Conservation (phyloP, 2,113 vertebrate genomes). For the Grus americana region DNA sequence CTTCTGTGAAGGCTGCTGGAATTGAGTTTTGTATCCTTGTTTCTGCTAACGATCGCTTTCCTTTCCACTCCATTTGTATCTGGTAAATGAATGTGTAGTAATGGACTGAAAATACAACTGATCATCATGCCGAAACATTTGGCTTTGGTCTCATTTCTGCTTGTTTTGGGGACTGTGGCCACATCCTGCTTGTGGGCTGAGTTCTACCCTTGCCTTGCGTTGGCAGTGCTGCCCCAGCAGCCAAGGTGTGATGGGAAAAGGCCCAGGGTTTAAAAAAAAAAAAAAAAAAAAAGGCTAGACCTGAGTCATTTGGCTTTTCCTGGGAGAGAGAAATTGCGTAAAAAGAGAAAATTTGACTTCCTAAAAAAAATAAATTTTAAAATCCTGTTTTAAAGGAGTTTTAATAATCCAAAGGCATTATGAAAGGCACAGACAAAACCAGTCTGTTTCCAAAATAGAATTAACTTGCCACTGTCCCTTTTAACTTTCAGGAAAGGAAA, state of each 20-base stretch:
- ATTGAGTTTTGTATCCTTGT: constrained; percentile 3
- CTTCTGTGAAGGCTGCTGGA: constrained; percentile 68
- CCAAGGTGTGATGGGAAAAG: not conserved
- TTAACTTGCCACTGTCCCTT: not conserved
- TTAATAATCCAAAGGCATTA: not conserved
- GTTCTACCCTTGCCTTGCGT: not conserved
- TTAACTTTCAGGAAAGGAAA: constrained; percentile 16
- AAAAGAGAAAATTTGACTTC: not conserved
- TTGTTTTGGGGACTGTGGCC: not conserved
- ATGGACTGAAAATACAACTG: constrained; percentile 53
- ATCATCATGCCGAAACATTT: not conserved
- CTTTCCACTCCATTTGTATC: not conserved
- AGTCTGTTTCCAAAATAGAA: not conserved
- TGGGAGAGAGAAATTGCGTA: not conserved
- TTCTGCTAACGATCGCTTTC: not conserved
- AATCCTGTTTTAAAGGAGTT: not conserved
- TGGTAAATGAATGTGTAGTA: constrained; percentile 44
- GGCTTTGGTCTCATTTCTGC: not conserved
- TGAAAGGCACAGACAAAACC: not conserved
- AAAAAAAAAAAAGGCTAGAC: not conserved
- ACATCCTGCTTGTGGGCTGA: not conserved
- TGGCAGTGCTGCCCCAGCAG: not conserved
- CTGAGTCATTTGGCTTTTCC: not conserved
- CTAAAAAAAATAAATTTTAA: not conserved
- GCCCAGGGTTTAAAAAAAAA: not conserved